Base-by-base conservation (phyloP, 2,888 invertebrate species). In the Cephalotes varians region DNA sequence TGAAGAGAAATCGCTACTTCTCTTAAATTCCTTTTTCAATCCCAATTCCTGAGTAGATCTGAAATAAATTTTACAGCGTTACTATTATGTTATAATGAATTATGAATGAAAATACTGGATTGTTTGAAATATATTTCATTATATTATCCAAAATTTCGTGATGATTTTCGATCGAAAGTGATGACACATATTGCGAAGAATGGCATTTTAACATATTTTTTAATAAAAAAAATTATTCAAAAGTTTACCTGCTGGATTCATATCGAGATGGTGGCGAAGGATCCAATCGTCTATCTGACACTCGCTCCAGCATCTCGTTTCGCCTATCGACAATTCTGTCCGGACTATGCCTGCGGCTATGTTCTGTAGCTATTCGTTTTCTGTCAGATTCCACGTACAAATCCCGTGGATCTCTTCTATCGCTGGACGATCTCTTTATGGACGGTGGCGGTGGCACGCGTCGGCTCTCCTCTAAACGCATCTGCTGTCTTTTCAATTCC, bases 401-500 rank as follows among this genome's bases (percentile, higher is more conserved):
- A 37, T 94, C 94, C 1, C 94, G 91, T 0, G 93, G 93, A 64
- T 94, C 94, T 54, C 94, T 90, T 69, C 94, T 90, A 62, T 94
- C 94, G 67, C 90, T 92, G 1, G 93, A 93, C 1, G 93, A 84
- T 82, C 94, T 91, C 69, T 94, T 94, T 40, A 94, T 93, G 2
- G 92, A 91, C 6, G 93, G 92, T 15, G 92, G 91, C 12, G 93
- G 92, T 4, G 92, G 93, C 34, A 87, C 91, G 18, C 93, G 90
- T 81, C 94, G 89, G 73, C 93, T 93, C 82, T 94, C 94, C 65
- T 93, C 93, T 25, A 92, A 77, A n/a, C 93, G 93, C 94, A 97
- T 95, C 93, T 98, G 97, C 85, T 97, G 97, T 81, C 98, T 95
- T 94, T 98, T 97, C 82, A 98, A 95, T 92, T 98, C 98, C 90